These are phyloP conservation scores for Spongilla lacustris DNA, from an alignment of 37 sponge, comb jelly and placozoan species.

Conservation along the genomic window DNA sequence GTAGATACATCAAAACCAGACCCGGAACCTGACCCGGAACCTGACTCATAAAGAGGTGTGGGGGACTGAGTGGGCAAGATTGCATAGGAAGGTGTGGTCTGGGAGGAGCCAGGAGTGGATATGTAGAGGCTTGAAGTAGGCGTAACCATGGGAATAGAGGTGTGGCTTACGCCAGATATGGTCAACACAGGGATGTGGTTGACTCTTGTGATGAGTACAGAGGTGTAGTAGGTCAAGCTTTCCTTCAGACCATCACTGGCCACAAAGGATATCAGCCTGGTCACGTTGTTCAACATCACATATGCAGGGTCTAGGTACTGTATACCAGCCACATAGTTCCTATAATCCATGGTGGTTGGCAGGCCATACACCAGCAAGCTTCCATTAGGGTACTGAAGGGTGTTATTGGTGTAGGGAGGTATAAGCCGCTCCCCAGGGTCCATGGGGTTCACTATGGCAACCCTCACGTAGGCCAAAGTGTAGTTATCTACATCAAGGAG, in stretches of 20 bases:
- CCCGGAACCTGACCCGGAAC: constrained; percentile 10
- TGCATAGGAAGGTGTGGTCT: too few relatives aligned
- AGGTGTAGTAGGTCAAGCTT: constrained; percentile 37
- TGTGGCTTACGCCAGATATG: constrained; percentile 8
- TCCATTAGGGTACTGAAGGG: not conserved
- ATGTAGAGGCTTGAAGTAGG: not conserved
- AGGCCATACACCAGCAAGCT: constrained; percentile 45
- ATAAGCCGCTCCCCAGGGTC: constrained; percentile 49
- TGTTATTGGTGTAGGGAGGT: not conserved
- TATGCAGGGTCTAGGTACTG: constrained; percentile 61
- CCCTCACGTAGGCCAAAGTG: constrained; percentile 41
- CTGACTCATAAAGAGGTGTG: not conserved
- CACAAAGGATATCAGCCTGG: constrained; percentile 52
- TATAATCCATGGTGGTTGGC: constrained; percentile 32
- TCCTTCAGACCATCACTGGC: constrained; percentile 81
- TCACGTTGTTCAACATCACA: constrained; percentile 67
- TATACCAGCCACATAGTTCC: constrained; percentile 33
- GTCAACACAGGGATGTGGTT: constrained; percentile 79
- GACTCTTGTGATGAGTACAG: constrained; percentile 59
- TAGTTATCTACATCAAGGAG: constrained; percentile 82
- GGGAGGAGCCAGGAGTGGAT: constrained; percentile 15
- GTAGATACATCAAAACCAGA: constrained; percentile 5
- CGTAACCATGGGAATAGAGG: not conserved
- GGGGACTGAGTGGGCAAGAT: not conserved
- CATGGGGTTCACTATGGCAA: constrained; percentile 59